Evolutionary conservation across 2,888 invertebrate species (phyloP).

Genomic region (Saturnia pavonia): DNA sequence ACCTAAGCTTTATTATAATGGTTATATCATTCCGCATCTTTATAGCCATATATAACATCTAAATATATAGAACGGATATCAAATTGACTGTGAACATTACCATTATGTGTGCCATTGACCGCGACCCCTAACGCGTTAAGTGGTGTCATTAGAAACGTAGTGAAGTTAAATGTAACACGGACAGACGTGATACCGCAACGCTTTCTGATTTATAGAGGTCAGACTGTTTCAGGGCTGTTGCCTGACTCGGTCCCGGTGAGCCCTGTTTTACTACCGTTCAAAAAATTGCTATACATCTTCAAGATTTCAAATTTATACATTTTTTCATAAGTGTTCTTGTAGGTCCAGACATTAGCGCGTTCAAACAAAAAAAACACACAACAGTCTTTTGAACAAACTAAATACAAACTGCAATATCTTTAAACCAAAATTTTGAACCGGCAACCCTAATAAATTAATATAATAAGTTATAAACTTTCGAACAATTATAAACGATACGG

Average conservation of each 20-base stretch:
- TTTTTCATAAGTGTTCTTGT: neutral
- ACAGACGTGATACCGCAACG: slow-evolving; percentile 21
- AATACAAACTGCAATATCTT: neutral
- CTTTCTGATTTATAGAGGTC: slow-evolving; percentile 35
- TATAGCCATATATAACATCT: neutral
- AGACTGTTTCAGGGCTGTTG: slow-evolving; percentile 17
- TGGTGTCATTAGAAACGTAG: slow-evolving; percentile 4
- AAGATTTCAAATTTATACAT: neutral
- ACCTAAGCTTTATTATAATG: neutral
- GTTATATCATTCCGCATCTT: neutral
- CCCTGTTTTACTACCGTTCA: neutral
- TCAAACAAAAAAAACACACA: too few relatives aligned
- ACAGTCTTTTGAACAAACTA: too few relatives aligned
- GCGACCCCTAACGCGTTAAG: slow-evolving; percentile 11
- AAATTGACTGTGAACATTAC: neutral
- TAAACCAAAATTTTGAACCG: neutral
- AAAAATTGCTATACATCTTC: neutral
- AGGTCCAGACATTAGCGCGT: too few relatives aligned
- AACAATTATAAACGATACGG: slow-evolving; percentile 20
- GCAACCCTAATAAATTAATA: neutral
- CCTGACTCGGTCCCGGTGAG: neutral
- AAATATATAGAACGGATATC: neutral
- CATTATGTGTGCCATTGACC: slow-evolving; percentile 7
- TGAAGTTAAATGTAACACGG: slow-evolving; percentile 12
- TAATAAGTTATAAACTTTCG: slow-evolving; percentile 15